Percentiles rank a stretch among this genome's conserved stretches.
phyloP scores from a whole-genome alignment of 2,888 invertebrate genomes.

The Acanthosepion pharaonis region DNA sequence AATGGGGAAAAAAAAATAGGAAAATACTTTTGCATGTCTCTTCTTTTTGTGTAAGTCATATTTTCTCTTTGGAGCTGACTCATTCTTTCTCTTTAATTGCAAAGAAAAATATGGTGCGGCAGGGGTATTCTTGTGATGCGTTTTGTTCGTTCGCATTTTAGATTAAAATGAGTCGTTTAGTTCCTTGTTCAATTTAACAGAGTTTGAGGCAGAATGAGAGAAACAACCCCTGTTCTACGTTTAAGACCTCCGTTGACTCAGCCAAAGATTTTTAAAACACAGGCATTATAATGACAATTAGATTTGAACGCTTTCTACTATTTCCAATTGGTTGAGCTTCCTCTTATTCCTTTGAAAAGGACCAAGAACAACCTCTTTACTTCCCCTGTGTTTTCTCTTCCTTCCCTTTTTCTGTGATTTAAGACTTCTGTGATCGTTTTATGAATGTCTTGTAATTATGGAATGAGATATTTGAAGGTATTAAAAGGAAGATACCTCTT shows the following conservation, averaged over 20 bases:
- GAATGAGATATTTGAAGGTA: background rate
- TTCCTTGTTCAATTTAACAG: background rate
- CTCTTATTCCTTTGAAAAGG: background rate
- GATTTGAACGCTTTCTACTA: background rate
- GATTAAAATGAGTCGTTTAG: background rate
- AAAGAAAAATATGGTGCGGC: background rate
- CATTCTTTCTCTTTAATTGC: conserved; percentile 1
- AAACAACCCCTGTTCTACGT: background rate
- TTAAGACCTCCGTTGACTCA: background rate
- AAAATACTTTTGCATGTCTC: background rate
- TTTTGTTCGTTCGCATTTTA: background rate
- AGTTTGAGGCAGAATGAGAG: background rate
- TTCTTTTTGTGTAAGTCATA: background rate
- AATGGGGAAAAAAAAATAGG: background rate
- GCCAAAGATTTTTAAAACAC: background rate
- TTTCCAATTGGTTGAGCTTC: background rate
- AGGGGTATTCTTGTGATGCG: too few relatives aligned
- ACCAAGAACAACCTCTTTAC: background rate
- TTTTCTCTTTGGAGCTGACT: background rate
- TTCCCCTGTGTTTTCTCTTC: background rate
- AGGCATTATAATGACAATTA: background rate
- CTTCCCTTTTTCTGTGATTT: background rate
- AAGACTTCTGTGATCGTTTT: background rate
- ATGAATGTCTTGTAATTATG: background rate
- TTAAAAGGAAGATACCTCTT: background rate